Base-by-base conservation (phyloP, 2,113 vertebrate species). In the Malaclemys terrapin region DNA sequence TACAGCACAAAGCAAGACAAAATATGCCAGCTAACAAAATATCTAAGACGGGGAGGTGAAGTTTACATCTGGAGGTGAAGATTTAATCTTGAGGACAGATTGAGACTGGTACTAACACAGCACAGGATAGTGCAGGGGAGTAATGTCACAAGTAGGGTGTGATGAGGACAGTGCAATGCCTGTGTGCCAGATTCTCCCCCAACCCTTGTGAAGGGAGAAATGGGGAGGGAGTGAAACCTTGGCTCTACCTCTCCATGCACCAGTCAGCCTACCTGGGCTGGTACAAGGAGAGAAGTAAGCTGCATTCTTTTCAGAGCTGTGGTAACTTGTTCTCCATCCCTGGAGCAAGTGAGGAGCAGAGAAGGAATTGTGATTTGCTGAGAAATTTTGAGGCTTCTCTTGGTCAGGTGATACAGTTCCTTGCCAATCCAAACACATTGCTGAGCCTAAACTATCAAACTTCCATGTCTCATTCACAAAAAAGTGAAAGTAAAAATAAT, bases 101-200 rank as follows among this genome's bases (percentile, higher is more conserved):
- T 65, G 13, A 35, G 50, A n/a, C 17, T 57, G 13, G 53, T 78
- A 75, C 6, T 45, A 87, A 16, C 22, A 42, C 13, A 53, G 35
- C 38, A 35, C 1, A 62, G 25, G 88, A 13, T 76, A 92, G 27
- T 54, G 89, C 0, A 0, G 0, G 0, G 52, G 0, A 53, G 82
- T n/a, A 87, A 92, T 29, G 87, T 93, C 10, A 69, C 7, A 7
- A 1, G 50, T 80, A 56, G 89, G 10, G 78, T 76, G 24, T 13
- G 88, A 6, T 17, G 49, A 3, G 24, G 8, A 76, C 62, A 56
- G 3, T 62, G 6, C 72, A 75, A 75, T 2, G 25, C 31, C 14
- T 8, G 1, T 22, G 5, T 3, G 4, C 12, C 56, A 89, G 38
- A 75, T 42, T 20, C 69, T 75, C 5, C 69, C 1, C 8, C 69